Base-by-base conservation (phyloP, 2,797 vertebrate genomes). In the Phrynocephalus vlangalii region DNA sequence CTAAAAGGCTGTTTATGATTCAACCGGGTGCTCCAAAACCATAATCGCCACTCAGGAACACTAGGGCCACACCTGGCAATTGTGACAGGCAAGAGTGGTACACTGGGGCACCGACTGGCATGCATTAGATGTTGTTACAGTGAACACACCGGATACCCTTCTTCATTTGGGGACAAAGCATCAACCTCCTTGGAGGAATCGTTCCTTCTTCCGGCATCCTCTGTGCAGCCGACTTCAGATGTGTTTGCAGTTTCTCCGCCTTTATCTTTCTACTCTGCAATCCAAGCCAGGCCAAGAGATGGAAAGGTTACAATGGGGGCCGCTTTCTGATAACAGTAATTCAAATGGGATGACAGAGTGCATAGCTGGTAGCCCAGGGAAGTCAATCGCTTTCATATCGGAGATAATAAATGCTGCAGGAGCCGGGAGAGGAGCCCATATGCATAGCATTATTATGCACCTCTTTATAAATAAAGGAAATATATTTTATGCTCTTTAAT, bases 401-500 rank as follows among this genome's bases (percentile, higher is more conserved):
- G 22, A 86, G 86, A 67, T 6, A 52, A 44, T 60, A 82, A 87
- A 4, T 11, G 30, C 44, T 20, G 52, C 71, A 83, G 87, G 84
- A 30, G 0, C 0, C 0, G 71, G 79, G 85, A 92, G 85, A 86
- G 92, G 89, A 94, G 92, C 16, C 0, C 79, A 93, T 91, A 90
- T 94, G 93, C 94, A 94, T 95, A 92, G 93, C 68, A 56, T 94
- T 94, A 94, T 94, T 95, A 83, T n/a, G 11, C 86, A 87, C 81
- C 88, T 93, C 91, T 94, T 93, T 89, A 95, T 91, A 95, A 94
- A 93, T 93, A 91, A 90, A 91, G 86, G 81, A 92, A 92, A 94
- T 93, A 92, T 92, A 90, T 92, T 95, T 96, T 89, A 48, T 88
- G 88, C 92, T 94, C 91, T 95, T 94, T 97, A 96, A 96, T 96